Evolutionary conservation across 2,797 vertebrate genomes (phyloP), one percentile per base, ranked within the genome.

Genomic region (Pseudochromis fuscus): DNA sequence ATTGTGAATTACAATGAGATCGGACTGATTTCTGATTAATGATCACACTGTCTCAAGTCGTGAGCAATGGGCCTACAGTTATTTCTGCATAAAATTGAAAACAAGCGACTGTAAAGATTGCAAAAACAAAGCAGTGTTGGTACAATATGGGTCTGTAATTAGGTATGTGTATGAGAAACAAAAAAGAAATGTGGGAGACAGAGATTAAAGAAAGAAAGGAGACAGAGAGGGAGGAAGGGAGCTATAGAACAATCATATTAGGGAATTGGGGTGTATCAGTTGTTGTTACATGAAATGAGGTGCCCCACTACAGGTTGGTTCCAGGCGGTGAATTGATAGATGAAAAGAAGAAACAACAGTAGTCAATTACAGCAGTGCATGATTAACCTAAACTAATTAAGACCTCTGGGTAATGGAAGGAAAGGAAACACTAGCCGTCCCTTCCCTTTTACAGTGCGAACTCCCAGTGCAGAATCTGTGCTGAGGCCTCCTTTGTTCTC

Each of bases 371-470:
- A 77, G 82, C 67, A 82, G 86, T 87, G 90, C 89, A 86, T 93
- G 92, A 94, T 94, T 93, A 95, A 93, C 89, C 85, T 91, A 88
- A 92, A 91, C 92, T 95, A 94, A 94, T 95, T 93, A 94, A 93
- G 91, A 94, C 92, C 93, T 94, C 81, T 89, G 91, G 93, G 94
- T 93, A 94, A 93, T 88, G 80, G 71, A 87, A 83, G 83, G 80
- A 88, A 87, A 86, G 79, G 87, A 92, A 94, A 89, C 78, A 75
- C 51, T 79, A 83, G 86, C 83, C 35, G 48, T 85, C 84, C 69
- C 71, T 87, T 88, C 71, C 64, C 71, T 81, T 84, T 72, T 71
- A 74, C 82, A 74, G 67, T 66, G 75, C 75, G 72, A 91, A 93
- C 75, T 93, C 92, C 92, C 93, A 84, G 72, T 53, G 79, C 77